Percentiles rank a stretch among this genome's conserved stretches.
phyloP scores from a whole-genome alignment of 2,113 vertebrate genomes.

The Hydropotes inermis region DNA sequence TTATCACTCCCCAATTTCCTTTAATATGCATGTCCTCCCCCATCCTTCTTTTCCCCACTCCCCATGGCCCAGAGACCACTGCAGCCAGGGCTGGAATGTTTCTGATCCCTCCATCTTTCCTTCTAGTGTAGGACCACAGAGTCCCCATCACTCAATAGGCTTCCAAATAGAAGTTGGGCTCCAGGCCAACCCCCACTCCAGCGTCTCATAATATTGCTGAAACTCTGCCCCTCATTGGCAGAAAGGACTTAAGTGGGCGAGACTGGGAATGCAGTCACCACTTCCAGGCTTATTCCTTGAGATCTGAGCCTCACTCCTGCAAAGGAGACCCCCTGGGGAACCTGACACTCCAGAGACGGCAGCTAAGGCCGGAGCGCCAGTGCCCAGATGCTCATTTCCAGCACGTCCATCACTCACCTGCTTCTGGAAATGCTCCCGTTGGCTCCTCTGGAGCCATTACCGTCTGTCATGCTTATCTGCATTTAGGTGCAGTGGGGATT shows the following conservation, averaged over 20 bases:
- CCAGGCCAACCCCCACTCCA: not conserved
- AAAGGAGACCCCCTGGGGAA: not conserved
- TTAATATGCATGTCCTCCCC: not conserved
- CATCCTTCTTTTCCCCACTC: too few relatives aligned
- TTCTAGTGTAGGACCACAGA: not conserved
- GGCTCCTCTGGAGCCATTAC: conserved; percentile 54
- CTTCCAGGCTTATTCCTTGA: not conserved
- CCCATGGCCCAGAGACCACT: not conserved
- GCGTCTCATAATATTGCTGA: not conserved
- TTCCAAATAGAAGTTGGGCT: not conserved
- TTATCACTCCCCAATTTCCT: not conserved
- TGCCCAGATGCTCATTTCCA: not conserved
- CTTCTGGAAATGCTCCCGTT: conserved; percentile 7
- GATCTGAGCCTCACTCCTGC: not conserved
- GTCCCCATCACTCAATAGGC: not conserved
- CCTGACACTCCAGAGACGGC: not conserved
- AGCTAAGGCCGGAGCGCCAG: not conserved
- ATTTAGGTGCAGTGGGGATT: conserved; percentile 67
- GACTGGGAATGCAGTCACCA: not conserved
- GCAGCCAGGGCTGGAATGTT: not conserved
- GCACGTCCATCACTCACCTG: conserved; percentile 1
- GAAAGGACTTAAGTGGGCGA: not conserved
- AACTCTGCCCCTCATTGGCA: not conserved
- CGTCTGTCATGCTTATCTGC: conserved; percentile 67
- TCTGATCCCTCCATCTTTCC: not conserved